Base-by-base conservation (phyloP, 2,888 invertebrate genomes). In the Ophioninae sp. region DNA sequence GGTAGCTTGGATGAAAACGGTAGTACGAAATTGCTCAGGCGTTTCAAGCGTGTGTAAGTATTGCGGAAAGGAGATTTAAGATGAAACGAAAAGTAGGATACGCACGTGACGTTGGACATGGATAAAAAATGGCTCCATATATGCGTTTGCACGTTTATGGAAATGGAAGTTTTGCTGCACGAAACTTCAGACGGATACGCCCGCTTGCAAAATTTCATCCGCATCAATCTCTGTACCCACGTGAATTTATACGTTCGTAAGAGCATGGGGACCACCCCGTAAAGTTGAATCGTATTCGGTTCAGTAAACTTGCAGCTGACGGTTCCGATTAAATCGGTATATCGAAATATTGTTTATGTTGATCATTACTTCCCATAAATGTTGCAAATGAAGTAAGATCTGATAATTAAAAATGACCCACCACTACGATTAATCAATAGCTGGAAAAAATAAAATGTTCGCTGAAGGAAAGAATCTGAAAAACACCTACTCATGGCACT, bases 11-110 rank as follows among this genome's bases (percentile, higher is more conserved):
- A 83, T 79, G n/a, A 23, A 75, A 22, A 39, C 61, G 67, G 63
- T 59, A 63, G 56, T 76, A 72, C 63, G 72, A 67, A 44, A 79
- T 68, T 79, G 79, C 74, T 51, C 41, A 13, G 63, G 72, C 56
- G 67, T 67, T 58, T 76, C 22, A 41, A 61, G 59, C 67, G n/a
- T 37, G 39, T 41, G 72, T 61, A 71, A 75, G 82, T 76, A 79
- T 83, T 44, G 51, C 79, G 23, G 72, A 39, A 72, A 79, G 76
- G 67, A 83, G 83, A 75, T 83, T 75, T 51, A 76, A 67, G 79
- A 72, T 83, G 75, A 79, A 79, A 79, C 79, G 83, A 72, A 79
- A 72, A 56, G 76, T 79, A 22, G 37, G 67, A 41, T 76, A 72
- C 41, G 71, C 61, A 75, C 59, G 44, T 9, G 65, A 59, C 9